Conservation (phyloP, 1,140 invertebrate species). For the Apis cerana region DNA sequence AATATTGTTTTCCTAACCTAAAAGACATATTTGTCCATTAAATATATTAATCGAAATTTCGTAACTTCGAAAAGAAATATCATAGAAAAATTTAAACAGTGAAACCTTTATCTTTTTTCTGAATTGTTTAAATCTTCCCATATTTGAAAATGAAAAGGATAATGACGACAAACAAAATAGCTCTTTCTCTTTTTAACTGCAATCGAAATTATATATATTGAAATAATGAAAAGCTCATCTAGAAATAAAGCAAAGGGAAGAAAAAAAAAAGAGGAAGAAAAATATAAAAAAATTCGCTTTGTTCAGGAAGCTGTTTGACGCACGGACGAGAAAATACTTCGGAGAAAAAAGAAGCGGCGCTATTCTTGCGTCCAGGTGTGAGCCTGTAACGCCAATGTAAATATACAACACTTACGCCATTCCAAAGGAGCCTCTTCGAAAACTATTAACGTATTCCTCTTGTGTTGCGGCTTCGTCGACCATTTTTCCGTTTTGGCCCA, state of each 20-base stretch:
- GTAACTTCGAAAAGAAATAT: neutral
- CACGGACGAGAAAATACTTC: constrained; percentile 54
- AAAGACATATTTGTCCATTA: neutral
- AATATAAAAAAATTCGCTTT: constrained; percentile 49
- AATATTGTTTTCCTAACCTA: neutral
- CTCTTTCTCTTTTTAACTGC: too few species aligned
- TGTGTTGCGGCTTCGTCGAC: constrained; percentile 1
- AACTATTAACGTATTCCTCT: constrained; percentile 66
- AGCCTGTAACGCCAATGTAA: constrained; percentile 73
- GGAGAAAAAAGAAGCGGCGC: constrained; percentile 61
- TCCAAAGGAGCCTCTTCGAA: constrained; percentile 60
- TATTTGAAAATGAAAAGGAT: too few species aligned
- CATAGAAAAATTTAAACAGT: neutral
- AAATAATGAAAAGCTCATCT: constrained; percentile 20
- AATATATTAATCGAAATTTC: neutral
- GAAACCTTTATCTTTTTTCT: too few species aligned
- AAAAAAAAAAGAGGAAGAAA: constrained; percentile 7
- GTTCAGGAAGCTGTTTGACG: constrained; percentile 48
- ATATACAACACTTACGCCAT: constrained; percentile 70
- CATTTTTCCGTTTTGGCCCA: constrained; percentile 54
- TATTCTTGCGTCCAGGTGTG: constrained; percentile 78
- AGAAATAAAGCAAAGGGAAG: neutral
- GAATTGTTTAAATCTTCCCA: too few species aligned
- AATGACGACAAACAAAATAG: too few species aligned
- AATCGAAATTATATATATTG: too few species aligned